phyloP scores from a whole-genome alignment of 23 tunicate genomes.

The Oikopleura vanhoeffeni region DNA sequence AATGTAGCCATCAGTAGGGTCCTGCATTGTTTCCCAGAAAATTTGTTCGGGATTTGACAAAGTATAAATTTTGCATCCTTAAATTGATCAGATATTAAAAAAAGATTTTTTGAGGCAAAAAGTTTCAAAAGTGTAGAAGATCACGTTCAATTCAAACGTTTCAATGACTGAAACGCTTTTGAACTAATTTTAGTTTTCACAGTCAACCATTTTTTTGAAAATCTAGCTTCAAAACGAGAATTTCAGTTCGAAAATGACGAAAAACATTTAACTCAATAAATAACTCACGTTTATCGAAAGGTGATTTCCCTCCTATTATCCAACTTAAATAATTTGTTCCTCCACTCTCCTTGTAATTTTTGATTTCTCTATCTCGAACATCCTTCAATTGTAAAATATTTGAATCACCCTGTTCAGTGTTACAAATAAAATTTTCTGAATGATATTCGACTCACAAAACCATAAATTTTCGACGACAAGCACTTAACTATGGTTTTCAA shows the following conservation, averaged over 20 bases:
- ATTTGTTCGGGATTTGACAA: constrained; percentile 4
- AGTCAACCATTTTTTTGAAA: no score
- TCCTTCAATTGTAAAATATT: neutral
- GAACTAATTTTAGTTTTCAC: no score
- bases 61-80: constrained; percentile 6
- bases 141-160: no score
- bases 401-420: neutral
- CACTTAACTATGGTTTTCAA: no score
- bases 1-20: constrained; percentile 9
- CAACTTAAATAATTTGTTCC: constrained; percentile 3
- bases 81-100: neutral
- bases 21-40: constrained; percentile 9
- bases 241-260: no score
- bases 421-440: no score
- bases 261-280: neutral
- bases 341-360: neutral
- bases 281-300: neutral
- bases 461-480: no score
- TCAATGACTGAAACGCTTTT: no score
- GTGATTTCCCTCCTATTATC: neutral
- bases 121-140: no score
- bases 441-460: no score
- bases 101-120: constrained; percentile 3
- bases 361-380: constrained; percentile 10
- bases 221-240: no score